These are phyloP conservation scores for Scrobipalpa atriplicella DNA, from an alignment of 2,888 invertebrate species.

Conservation along the genomic window DNA sequence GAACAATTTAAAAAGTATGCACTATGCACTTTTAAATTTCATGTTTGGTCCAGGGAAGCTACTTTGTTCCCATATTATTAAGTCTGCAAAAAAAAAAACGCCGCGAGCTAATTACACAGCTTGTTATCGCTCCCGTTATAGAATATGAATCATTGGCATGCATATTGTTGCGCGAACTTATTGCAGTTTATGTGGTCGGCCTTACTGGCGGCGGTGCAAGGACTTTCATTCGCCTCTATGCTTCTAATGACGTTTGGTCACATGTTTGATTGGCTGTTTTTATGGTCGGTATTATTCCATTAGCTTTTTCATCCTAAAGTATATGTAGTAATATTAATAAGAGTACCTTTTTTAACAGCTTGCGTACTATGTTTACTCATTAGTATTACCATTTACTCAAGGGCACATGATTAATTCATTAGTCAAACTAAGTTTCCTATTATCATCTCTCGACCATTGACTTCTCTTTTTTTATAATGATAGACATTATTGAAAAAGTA, in stretches of 20 bases:
- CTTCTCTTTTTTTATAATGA: not conserved
- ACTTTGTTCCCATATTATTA: not conserved
- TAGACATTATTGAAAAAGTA: too few species aligned
- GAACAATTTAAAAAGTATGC: too few species aligned
- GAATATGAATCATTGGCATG: conserved; percentile 36
- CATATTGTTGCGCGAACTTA: conserved; percentile 31
- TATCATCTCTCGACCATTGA: not conserved
- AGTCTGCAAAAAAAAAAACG: not conserved
- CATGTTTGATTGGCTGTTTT: conserved; percentile 10
- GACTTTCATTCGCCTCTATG: conserved; percentile 34
- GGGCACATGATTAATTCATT: conserved; percentile 4
- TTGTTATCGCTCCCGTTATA: conserved; percentile 18
- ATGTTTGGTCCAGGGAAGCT: not conserved
- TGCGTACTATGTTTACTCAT: not conserved
- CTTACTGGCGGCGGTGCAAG: conserved; percentile 39
- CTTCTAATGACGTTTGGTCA: conserved; percentile 24
- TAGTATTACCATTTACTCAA: not conserved
- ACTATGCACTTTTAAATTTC: conserved; percentile 19
- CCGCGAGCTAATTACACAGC: conserved; percentile 24
- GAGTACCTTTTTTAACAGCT: not conserved
- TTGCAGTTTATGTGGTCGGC: conserved; percentile 37
- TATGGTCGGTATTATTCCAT: conserved; percentile 1
- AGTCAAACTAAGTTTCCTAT: not conserved
- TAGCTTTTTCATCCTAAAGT: not conserved
- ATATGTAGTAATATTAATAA: too few species aligned